These are phyloP conservation scores for Nephrotoma flavescens DNA, from an alignment of 2,888 invertebrate genomes.

Conservation along the genomic window DNA sequence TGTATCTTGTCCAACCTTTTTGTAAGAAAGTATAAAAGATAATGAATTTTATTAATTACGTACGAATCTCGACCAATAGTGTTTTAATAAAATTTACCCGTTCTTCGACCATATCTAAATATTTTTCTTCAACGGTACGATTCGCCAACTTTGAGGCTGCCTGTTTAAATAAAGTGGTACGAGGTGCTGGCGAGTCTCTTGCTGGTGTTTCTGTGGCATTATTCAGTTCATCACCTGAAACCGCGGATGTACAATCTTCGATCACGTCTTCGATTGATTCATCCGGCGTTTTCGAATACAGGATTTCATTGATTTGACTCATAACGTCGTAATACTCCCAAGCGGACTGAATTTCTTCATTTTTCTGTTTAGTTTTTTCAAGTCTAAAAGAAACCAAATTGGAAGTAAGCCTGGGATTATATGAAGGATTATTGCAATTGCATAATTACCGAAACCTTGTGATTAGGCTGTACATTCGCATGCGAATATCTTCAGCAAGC, in stretches of 20 bases:
- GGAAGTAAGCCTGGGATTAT: neutral
- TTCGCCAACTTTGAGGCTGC: neutral
- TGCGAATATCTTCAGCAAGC: neutral
- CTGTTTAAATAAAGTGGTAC: neutral
- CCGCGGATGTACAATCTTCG: neutral
- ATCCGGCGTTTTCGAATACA: neutral
- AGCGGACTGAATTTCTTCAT: neutral
- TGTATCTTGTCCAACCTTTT: neutral
- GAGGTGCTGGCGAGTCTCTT: neutral
- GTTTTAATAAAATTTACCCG: neutral
- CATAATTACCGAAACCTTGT: neutral
- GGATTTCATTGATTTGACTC: neutral
- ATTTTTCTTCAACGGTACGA: neutral
- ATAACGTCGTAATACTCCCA: neutral
- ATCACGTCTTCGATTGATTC: neutral
- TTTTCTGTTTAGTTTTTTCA: neutral
- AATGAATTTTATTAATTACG: neutral
- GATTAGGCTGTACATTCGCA: neutral
- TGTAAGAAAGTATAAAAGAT: neutral
- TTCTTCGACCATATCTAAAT: neutral
- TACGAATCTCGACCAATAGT: too few relatives aligned
- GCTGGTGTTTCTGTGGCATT: neutral
- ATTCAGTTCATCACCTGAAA: neutral
- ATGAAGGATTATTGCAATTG: neutral
- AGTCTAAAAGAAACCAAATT: neutral